phyloP scores from a whole-genome alignment of 1,140 invertebrate genomes.

The Heliothis subflexa region DNA sequence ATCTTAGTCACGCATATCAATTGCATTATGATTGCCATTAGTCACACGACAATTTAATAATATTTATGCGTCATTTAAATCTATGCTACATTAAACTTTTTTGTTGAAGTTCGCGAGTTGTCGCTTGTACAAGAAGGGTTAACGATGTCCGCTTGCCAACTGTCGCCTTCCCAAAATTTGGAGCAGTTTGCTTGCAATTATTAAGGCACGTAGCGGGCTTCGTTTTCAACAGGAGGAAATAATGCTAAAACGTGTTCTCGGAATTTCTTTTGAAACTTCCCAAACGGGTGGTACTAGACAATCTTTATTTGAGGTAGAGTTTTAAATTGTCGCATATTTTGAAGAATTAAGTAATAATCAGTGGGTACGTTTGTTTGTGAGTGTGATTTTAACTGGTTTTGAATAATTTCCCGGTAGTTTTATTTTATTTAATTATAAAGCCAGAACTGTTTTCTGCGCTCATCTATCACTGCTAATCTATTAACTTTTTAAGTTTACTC shows the following conservation, averaged over 20 bases:
- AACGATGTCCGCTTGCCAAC: constrained; percentile 42
- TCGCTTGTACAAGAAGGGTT: constrained; percentile 25
- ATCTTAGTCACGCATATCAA: neutral
- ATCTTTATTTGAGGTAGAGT: constrained; percentile 9
- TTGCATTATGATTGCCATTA: neutral
- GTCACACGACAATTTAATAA: constrained; percentile 5
- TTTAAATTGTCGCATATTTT: neutral
- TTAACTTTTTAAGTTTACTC: no score
- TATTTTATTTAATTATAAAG: no score
- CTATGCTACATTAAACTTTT: constrained; percentile 8
- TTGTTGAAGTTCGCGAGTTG: constrained; percentile 23
- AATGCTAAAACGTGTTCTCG: constrained; percentile 24
- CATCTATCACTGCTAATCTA: no score
- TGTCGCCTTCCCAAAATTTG: constrained; percentile 30
- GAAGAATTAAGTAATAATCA: neutral
- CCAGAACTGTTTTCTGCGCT: no score
- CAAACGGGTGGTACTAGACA: constrained; percentile 7
- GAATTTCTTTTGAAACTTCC: neutral
- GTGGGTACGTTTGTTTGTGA: neutral
- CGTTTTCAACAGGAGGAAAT: constrained; percentile 10
- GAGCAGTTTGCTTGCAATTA: constrained; percentile 34
- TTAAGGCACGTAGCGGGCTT: constrained; percentile 29
- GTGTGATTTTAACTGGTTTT: neutral
- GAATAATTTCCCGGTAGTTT: no score
- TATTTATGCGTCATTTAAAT: constrained; percentile 16